Evolutionary conservation across 2,888 invertebrate species (phyloP).

Genomic region (Nomada flava): DNA sequence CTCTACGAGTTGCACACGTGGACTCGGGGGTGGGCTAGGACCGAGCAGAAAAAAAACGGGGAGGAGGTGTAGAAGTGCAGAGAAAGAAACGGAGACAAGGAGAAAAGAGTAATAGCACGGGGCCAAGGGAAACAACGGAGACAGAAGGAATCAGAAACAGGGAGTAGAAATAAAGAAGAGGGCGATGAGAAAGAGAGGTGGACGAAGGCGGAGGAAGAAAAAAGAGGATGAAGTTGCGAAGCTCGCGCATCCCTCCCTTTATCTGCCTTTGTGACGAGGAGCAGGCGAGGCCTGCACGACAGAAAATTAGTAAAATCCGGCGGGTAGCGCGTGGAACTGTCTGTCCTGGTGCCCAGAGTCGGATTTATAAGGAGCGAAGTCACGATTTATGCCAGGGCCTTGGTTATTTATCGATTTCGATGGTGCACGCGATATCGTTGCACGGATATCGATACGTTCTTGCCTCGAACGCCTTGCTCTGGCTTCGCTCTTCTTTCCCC

Average conservation of each 20-base stretch:
- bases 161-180: too few species aligned
- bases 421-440: constrained; percentile 82
- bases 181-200: constrained; percentile 23
- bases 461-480: constrained; percentile 50
- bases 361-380: constrained; percentile 84
- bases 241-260: constrained; percentile 72
- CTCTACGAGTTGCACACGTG: constrained; percentile 74
- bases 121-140: constrained; percentile 8
- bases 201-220: constrained; percentile 29
- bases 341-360: constrained; percentile 75
- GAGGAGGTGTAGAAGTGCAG: constrained; percentile 36
- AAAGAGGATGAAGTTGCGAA: constrained; percentile 46
- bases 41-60: constrained; percentile 16
- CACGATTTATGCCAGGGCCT: constrained; percentile 80
- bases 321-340: constrained; percentile 78
- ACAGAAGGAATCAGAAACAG: constrained; percentile 17
- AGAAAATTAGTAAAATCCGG: constrained; percentile 84
- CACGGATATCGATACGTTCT: constrained; percentile 82
- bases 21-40: not conserved
- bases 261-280: constrained; percentile 72
- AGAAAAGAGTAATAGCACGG: constrained; percentile 37
- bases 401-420: constrained; percentile 83
- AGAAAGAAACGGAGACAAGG: constrained; percentile 42
- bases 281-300: constrained; percentile 73
- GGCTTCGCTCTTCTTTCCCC: constrained; percentile 19